Base-by-base conservation (phyloP, 2,888 invertebrate genomes). In the Cetonia aurata region DNA sequence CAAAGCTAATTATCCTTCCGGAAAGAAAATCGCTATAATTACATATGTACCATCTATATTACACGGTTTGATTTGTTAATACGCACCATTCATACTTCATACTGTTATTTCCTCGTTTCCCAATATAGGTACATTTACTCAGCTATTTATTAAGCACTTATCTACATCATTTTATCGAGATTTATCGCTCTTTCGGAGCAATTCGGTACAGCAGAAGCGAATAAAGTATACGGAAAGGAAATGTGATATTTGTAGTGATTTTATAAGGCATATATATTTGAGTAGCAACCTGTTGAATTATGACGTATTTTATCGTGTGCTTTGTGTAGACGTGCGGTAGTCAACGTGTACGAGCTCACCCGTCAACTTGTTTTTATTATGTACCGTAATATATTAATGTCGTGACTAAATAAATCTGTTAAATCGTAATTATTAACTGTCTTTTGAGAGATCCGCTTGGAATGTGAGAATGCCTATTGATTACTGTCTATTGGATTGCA, bases 221-320 rank as follows among this genome's bases (percentile, higher is more conserved):
- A 68, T 68, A 68, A 68, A 68, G 55, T 68, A 57, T 68, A 57
- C 57, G 67, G 37, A 68, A 56, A 57, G 69, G 60, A 69, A 69
- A 69, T 69, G 62, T 62, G 62, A 55, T 69, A 69, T 69, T 69
- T 62, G 60, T 69, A 62, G 69, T 59, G 60, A 59, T 53, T 59
- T 60, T 69, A 69, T 69, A 69, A 60, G 59, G 69, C 69, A 69
- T 62, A 69, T 69, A 69, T 52, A 69, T 59, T 62, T 55, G 60
- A 62, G 55, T 62, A 62, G 62, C 69, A 60, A 69, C 69, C 69
- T 69, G 69, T 69, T 69, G 69, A 69, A 60, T 69, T 69, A 69
- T 69, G 69, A 69, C 55, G 60, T 62, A 62, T 69, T 69, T 68
- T 56, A 68, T 68, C 67, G 57, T 57, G 56, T 68, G 56, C 67